Evolutionary conservation across 37 sponge, comb jelly and placozoan species (phyloP).

Genomic region (Halichondria panicea): DNA sequence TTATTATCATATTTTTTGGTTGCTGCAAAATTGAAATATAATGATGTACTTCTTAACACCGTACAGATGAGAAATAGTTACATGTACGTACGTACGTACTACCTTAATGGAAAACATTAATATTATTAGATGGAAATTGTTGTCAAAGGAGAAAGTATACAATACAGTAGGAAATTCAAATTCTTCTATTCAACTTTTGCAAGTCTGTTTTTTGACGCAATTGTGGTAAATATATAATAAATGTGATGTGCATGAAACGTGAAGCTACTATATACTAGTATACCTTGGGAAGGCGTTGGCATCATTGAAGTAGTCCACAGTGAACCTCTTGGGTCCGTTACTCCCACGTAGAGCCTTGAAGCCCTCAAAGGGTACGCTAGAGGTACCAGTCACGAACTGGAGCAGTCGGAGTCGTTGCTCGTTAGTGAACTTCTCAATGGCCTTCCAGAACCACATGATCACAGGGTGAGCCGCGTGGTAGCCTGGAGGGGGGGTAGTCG

Average conservation of each 20-base stretch:
- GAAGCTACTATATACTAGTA: neutral
- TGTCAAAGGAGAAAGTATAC: no score
- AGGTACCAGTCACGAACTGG: conserved; percentile 95
- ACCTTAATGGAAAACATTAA: no score
- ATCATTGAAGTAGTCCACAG: conserved; percentile 71
- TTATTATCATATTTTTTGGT: no score
- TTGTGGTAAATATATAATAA: neutral
- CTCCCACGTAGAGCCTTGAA: conserved; percentile 91
- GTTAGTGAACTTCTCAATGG: conserved; percentile 81
- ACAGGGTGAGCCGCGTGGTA: conserved; percentile 81
- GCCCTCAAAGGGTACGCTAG: conserved; percentile 91
- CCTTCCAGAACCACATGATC: conserved; percentile 82
- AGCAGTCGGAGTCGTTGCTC: conserved; percentile 86
- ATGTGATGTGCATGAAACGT: no score
- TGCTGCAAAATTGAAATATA: no score
- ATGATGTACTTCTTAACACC: no score
- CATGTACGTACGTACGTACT: no score
- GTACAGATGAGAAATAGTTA: no score
- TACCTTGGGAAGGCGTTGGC: conserved; percentile 76
- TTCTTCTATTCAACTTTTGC: no score
- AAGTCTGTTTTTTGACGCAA: neutral
- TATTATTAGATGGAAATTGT: no score
- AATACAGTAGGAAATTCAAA: no score
- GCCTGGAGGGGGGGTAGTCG: conserved; percentile 38
- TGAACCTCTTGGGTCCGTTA: conserved; percentile 88